These are phyloP conservation scores for Neosilurus hyrtlii DNA, from an alignment of 2,797 vertebrate genomes.

Conservation along the genomic window DNA sequence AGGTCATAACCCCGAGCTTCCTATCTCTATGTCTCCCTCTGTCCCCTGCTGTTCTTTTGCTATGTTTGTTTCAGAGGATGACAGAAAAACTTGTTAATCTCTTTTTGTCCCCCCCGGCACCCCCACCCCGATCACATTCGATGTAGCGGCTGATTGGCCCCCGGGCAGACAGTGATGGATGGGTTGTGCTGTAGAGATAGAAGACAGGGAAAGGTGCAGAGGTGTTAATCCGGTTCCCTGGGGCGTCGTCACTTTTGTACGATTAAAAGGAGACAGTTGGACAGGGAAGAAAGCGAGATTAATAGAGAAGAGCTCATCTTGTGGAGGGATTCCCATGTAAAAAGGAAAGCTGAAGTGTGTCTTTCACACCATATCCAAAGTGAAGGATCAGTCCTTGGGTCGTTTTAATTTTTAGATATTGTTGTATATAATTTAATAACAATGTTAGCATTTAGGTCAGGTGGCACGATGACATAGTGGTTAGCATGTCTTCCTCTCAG, in stretches of 20 bases:
- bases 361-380: too few relatives aligned
- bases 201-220: slow-evolving; percentile 31
- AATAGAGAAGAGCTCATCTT: slow-evolving; percentile 25
- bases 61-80: slow-evolving; percentile 45
- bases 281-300: slow-evolving; percentile 45
- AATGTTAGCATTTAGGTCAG: too few relatives aligned
- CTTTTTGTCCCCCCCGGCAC: slow-evolving; percentile 22
- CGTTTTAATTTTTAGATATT: too few relatives aligned
- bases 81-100: slow-evolving; percentile 53
- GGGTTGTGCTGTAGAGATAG: slow-evolving; percentile 24
- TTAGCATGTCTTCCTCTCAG: too few relatives aligned
- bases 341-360: not conserved
- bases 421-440: too few relatives aligned
- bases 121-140: slow-evolving; percentile 26
- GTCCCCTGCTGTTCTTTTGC: slow-evolving; percentile 42
- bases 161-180: slow-evolving; percentile 38
- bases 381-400: too few relatives aligned
- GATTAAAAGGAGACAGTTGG: slow-evolving; percentile 36
- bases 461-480: too few relatives aligned
- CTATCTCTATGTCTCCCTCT: slow-evolving; percentile 26
- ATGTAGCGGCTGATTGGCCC: slow-evolving; percentile 49
- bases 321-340: not conserved
- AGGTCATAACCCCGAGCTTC: slow-evolving; percentile 40
- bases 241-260: slow-evolving; percentile 39
- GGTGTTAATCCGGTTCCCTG: slow-evolving; percentile 41